phyloP scores from a whole-genome alignment of 2,888 invertebrate species.

The Lydus trimaculatus region DNA sequence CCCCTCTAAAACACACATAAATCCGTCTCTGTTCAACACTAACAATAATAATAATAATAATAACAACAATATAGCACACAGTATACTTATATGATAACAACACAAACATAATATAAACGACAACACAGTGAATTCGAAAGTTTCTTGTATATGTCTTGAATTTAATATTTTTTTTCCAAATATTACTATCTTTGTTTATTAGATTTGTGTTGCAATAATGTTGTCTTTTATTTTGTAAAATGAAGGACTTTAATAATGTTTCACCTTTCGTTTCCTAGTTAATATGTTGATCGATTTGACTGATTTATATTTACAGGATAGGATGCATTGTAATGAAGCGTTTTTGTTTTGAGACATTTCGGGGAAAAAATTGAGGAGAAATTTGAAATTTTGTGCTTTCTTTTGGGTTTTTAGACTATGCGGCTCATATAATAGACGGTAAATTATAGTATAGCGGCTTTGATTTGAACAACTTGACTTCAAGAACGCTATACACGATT shows the following conservation, averaged over 20 bases:
- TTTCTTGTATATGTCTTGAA: background rate
- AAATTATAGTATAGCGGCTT: no score
- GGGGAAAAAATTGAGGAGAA: no score
- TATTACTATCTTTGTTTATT: background rate
- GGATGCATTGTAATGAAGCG: background rate
- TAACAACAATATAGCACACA: background rate
- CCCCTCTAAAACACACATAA: background rate
- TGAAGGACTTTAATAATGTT: slow-evolving; percentile 1
- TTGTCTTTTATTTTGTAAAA: background rate
- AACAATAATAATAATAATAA: background rate
- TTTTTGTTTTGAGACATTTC: no score
- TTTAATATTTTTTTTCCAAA: background rate
- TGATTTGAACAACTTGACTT: no score
- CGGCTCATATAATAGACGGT: no score
- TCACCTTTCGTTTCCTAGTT: slow-evolving; percentile 1
- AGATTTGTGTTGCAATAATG: background rate
- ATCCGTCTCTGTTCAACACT: background rate
- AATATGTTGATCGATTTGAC: background rate
- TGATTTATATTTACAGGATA: background rate
- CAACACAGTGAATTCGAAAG: background rate
- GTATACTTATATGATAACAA: background rate
- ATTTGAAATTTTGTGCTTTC: no score
- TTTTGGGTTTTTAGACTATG: no score
- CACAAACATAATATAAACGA: background rate
- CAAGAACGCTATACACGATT: no score